Percentiles rank a stretch among this genome's conserved stretches.
phyloP scores from a whole-genome alignment of 2,888 invertebrate genomes.

The Empis livida region DNA sequence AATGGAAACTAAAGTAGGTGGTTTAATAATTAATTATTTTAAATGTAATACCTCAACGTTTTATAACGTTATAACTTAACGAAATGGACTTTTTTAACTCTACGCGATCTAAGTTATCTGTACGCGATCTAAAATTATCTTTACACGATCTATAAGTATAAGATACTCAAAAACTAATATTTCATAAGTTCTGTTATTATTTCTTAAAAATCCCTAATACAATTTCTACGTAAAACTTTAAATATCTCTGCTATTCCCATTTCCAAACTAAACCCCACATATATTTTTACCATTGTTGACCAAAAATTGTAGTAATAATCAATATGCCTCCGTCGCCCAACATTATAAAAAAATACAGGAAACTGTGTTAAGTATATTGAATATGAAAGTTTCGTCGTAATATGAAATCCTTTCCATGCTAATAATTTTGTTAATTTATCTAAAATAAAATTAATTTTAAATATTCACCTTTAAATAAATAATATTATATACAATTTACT shows the following conservation, averaged over 20 bases:
- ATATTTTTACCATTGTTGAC: conserved; percentile 39
- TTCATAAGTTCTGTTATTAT: too few species aligned
- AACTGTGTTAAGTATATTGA: conserved; percentile 58
- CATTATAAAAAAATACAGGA: conserved; percentile 56
- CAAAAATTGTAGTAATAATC: conserved; percentile 47
- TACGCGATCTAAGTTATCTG: too few species aligned
- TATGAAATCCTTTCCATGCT: conserved; percentile 46
- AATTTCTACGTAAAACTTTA: not conserved
- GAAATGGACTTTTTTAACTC: too few species aligned
- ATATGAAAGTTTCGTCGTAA: conserved; percentile 56
- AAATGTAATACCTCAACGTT: too few species aligned
- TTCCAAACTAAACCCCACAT: not conserved
- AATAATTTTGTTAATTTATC: conserved; percentile 42
- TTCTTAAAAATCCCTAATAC: too few species aligned
- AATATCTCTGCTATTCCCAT: not conserved
- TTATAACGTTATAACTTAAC: too few species aligned
- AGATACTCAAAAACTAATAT: not conserved
- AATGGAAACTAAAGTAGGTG: too few species aligned
- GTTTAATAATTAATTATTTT: too few species aligned
- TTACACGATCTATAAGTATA: not conserved
- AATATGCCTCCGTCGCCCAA: conserved; percentile 45
- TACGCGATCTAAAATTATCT: too few species aligned
- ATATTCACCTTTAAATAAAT: not conserved
- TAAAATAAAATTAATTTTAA: conserved; percentile 24
- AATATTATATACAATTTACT: conserved; percentile 27